Evolutionary conservation across 2,797 vertebrate genomes (phyloP).

Genomic region (Microcaecilia unicolor): DNA sequence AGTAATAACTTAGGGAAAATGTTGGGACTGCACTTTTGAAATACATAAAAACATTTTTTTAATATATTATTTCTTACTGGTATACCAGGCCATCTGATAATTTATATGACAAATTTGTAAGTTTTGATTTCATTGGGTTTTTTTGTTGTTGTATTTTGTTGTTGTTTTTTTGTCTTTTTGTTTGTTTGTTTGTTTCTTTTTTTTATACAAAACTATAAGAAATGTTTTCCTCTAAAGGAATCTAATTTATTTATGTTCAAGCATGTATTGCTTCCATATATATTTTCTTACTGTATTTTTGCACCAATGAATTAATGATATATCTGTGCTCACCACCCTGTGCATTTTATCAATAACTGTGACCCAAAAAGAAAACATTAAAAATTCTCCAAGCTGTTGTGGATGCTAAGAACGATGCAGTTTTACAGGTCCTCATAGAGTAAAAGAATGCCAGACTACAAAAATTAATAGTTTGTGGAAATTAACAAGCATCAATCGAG

Average conservation of each 20-base stretch:
- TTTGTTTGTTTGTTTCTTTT: no score
- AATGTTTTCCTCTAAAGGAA: constrained; percentile 29
- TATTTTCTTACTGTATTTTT: constrained; percentile 45
- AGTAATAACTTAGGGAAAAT: no score
- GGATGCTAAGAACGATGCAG: constrained; percentile 6
- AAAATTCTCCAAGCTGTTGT: neutral
- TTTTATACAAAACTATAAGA: constrained; percentile 42
- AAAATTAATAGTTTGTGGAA: no score
- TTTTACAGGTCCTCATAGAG: no score
- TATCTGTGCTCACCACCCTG: constrained; percentile 4
- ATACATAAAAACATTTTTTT: constrained; percentile 39
- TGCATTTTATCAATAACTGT: constrained; percentile 20
- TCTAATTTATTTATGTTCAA: constrained; percentile 59
- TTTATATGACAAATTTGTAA: constrained; percentile 63
- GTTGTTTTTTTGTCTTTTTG: no score
- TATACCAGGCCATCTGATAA: constrained; percentile 46
- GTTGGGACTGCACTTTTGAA: no score
- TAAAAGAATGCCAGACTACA: no score
- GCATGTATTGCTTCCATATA: constrained; percentile 34
- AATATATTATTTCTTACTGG: constrained; percentile 48
- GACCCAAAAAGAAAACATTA: constrained; percentile 9
- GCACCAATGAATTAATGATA: constrained; percentile 38
- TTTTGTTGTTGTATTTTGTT: no score
- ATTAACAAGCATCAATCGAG: no score
- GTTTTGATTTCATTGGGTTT: constrained; percentile 53